Base-by-base conservation (phyloP, 2,888 invertebrate species). In the Gasteruption jaculator region DNA sequence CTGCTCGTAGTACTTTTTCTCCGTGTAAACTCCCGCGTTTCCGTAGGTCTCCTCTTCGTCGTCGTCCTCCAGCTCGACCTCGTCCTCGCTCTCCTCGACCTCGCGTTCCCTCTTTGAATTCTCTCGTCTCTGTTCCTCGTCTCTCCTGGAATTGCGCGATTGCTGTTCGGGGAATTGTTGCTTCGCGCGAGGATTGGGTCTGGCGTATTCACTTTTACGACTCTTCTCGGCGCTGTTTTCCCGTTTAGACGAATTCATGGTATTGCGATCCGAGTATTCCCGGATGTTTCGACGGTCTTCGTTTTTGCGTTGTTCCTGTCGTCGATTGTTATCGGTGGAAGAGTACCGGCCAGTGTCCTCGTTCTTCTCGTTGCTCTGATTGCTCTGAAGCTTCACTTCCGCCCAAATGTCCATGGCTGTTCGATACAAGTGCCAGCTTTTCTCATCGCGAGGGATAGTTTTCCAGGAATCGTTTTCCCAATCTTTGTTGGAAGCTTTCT, bases 391-490 rank as follows among this genome's bases (percentile, higher is more conserved):
- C 33, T 63, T 65, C 1, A 65, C 57, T 36, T 71, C 68, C 14
- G 68, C 67, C 72, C 72, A 72, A 8, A 72, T 57, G 43, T 73
- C 73, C 58, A 72, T 67, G 19, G 70, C 68, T 14, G 66, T 70
- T 41, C 71, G 61, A 45, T 73, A 72, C 10, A 70, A 53, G 21
- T 72, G 71, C 73, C 73, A 73, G 38, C 66, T 71, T 39, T 71
- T 69, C 41, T 71, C 71, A 29, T 70, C 68, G 10, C 60, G 54
- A 0, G 68, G 63, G 45, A 67, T 62, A 12, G 68, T 67, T 41
- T 69, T 69, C 69, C 69, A 69, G 3, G 69, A 69, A 31, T 69
- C 71, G 43, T 65, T 69, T 43, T 62, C 62, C 68, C 68, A 68
- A 15, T 67, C 65, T 49, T 66, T 66, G 16, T 34, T 45, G 20